phyloP scores from a whole-genome alignment of 2,888 invertebrate species.

The Vesta saturnalis region DNA sequence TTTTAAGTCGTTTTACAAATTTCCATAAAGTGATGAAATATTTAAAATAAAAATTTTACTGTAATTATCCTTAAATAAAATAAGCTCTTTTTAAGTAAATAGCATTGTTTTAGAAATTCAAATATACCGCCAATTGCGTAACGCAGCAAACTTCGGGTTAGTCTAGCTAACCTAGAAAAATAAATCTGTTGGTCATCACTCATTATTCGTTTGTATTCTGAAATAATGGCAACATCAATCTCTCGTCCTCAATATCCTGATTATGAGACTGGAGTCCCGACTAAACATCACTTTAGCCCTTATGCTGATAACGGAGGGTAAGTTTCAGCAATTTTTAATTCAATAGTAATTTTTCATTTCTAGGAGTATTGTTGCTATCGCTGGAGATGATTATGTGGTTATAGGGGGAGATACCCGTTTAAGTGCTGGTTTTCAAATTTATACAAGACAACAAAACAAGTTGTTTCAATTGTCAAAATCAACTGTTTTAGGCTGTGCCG shows the following conservation, averaged over 20 bases:
- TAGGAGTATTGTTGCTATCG: slow-evolving; percentile 95
- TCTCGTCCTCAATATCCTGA: slow-evolving; percentile 52
- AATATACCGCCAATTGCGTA: too few species aligned
- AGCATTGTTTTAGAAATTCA: too few species aligned
- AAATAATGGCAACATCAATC: neutral
- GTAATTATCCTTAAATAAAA: too few species aligned
- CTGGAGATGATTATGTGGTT: slow-evolving; percentile 94
- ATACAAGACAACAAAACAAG: slow-evolving; percentile 89
- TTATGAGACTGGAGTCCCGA: slow-evolving; percentile 52
- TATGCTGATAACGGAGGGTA: slow-evolving; percentile 85
- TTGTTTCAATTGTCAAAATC: slow-evolving; percentile 82
- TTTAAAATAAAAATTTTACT: too few species aligned
- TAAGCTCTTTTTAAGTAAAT: too few species aligned
- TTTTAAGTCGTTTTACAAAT: too few species aligned
- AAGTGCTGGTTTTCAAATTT: slow-evolving; percentile 90
- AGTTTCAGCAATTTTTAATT: slow-evolving; percentile 41
- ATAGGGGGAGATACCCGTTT: slow-evolving; percentile 96
- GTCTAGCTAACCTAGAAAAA: neutral
- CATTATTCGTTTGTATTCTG: neutral
- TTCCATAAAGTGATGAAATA: too few species aligned
- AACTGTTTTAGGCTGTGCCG: slow-evolving; percentile 93
- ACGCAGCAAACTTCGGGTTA: neutral
- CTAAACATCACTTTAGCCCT: slow-evolving; percentile 69
- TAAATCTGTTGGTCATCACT: neutral
- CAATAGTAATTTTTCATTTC: slow-evolving; percentile 2